Conservation (phyloP, 2,113 vertebrate species). For the Takifugu bimaculatus region DNA sequence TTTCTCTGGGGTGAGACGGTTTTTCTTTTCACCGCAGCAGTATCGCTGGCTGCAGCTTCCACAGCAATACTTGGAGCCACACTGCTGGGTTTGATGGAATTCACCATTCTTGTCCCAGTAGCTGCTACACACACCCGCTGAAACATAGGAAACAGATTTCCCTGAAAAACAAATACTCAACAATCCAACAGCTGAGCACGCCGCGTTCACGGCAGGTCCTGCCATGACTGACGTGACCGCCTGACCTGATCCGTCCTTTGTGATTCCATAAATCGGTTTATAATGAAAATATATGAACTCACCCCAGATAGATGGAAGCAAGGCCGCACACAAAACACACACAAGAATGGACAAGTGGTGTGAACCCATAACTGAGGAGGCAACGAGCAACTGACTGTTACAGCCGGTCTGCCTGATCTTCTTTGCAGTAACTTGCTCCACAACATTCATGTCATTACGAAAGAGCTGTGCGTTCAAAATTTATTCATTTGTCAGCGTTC, state of each 20-base stretch:
- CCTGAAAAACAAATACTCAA: too few relatives aligned
- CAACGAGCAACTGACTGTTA: neutral
- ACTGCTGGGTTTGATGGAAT: neutral
- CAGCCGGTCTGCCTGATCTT: conserved; percentile 14
- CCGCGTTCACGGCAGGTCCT: too few relatives aligned
- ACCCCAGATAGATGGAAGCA: conserved; percentile 28
- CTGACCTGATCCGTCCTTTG: too few relatives aligned
- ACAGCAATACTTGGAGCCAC: conserved; percentile 25
- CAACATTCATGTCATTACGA: conserved; percentile 42
- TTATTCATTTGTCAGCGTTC: neutral
- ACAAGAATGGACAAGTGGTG: conserved; percentile 10
- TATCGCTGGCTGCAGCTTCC: conserved; percentile 13
- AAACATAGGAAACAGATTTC: conserved; percentile 3
- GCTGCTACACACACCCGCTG: conserved; percentile 11
- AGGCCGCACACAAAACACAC: conserved; percentile 20
- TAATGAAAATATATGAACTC: conserved; percentile 21
- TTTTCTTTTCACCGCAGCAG: conserved; percentile 28
- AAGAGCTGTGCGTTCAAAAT: neutral
- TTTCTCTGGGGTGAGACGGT: neutral
- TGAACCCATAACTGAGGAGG: conserved; percentile 3
- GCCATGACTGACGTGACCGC: too few relatives aligned
- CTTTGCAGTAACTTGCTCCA: conserved; percentile 19
- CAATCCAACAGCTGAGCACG: too few relatives aligned
- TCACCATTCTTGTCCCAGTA: fast-evolving
- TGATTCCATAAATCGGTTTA: neutral